Conservation (phyloP, 1,140 invertebrate species). For the Ceratina calcarata region DNA sequence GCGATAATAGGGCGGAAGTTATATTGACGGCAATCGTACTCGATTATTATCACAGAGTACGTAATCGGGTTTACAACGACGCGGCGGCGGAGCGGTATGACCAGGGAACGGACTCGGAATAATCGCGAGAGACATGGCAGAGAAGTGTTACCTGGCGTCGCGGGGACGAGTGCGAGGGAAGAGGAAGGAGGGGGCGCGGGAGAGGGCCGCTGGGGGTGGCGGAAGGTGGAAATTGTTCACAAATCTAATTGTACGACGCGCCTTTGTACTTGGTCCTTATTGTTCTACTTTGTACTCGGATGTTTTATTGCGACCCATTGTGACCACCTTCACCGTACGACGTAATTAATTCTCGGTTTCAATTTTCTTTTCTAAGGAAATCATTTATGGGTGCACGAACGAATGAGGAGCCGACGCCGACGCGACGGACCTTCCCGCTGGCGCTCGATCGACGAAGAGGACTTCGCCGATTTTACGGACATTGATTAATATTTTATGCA, state of each 20-base stretch:
- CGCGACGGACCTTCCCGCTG: neutral
- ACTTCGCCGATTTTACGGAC: neutral
- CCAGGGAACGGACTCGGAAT: neutral
- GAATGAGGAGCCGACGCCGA: neutral
- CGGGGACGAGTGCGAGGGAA: neutral
- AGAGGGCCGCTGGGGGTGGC: slow-evolving; percentile 1
- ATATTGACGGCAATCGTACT: slow-evolving; percentile 27
- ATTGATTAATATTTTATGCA: too few species aligned
- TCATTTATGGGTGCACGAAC: slow-evolving; percentile 39
- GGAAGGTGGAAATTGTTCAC: slow-evolving; percentile 51
- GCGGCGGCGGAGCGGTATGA: too few species aligned
- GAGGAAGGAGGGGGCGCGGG: neutral
- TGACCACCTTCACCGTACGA: slow-evolving; percentile 43
- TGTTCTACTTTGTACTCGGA: slow-evolving; percentile 53
- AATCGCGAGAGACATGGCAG: neutral
- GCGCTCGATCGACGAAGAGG: neutral
- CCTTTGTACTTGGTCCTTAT: slow-evolving; percentile 52
- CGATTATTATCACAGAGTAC: slow-evolving; percentile 23
- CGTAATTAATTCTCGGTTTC: slow-evolving; percentile 49
- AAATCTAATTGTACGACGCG: slow-evolving; percentile 51
- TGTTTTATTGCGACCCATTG: slow-evolving; percentile 51
- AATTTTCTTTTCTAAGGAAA: slow-evolving; percentile 44
- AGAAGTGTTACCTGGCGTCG: neutral
- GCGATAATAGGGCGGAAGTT: slow-evolving; percentile 11
- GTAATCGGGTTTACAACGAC: slow-evolving; percentile 7